Base-by-base conservation (phyloP, 2,113 vertebrate genomes). In the Mola mola region DNA sequence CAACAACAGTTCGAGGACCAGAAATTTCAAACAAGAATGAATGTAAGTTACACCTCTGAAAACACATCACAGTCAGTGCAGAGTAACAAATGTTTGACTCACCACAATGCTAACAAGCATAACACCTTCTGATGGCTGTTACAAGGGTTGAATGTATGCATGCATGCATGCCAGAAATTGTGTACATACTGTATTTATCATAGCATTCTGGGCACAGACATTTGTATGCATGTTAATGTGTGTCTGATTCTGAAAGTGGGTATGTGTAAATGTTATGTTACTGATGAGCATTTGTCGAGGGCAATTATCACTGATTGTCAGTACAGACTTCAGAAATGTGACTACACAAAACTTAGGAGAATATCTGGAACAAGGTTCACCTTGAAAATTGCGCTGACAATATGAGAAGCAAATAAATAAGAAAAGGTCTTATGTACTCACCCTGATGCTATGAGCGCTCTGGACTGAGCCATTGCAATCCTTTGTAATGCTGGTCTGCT, bases 391-490 rank as follows among this genome's bases (percentile, higher is more conserved):
- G 4, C 7, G 10, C 15, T 16, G 4, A 2, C n/a, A n/a, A n/a
- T n/a, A n/a, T n/a, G n/a, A 20, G 34, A 26, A 9, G 42, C 31
- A 47, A 20, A 48, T 15, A 17, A 8, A 57, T 16, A 5, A 8
- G 2, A 16, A 6, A 22, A n/a, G 15, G 6, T 22, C 20, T 41
- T 1, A 2, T 26, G 34, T 16, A 91, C 96, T 93, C 89, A 97
- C 96, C 96, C 96, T 0, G 95, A 96, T 47, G 95, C 95, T 1
- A 98, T 95, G 69, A 98, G 94, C 3, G 95, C 94, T 13, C 94
- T 93, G 78, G 95, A 97, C 91, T 98, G 96, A 15, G 95, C 95
- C 36, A 96, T 94, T 29, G 96, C 96, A 17, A 98, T 93, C 70
- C 94, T 93, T 78, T 97, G 95, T 20, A 98, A 84, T 38, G 91